Evolutionary conservation across 2,888 invertebrate genomes (phyloP).

Genomic region (Choreutis nemorana): DNA sequence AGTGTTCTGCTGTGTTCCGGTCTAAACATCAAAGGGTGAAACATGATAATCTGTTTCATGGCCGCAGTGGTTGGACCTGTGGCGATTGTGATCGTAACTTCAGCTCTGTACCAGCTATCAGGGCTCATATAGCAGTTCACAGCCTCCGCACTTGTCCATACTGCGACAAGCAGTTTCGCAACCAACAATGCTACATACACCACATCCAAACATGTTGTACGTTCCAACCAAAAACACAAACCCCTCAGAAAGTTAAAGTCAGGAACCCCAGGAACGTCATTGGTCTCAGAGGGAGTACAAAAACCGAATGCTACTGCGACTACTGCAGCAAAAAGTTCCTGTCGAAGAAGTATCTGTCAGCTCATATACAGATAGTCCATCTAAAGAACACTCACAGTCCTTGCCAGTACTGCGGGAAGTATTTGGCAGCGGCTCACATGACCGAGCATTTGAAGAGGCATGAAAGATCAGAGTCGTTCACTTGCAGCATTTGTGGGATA

Average conservation of each 20-base stretch:
- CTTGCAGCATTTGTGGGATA: conserved; percentile 35
- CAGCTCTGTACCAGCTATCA: conserved; percentile 24
- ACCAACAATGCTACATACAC: conserved; percentile 37
- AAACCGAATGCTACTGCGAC: conserved; percentile 39
- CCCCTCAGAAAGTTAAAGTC: conserved; percentile 27
- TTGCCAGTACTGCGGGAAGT: conserved; percentile 41
- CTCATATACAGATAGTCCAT: conserved; percentile 53
- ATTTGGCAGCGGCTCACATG: conserved; percentile 45
- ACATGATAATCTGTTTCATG: conserved; percentile 29
- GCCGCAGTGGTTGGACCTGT: conserved; percentile 28
- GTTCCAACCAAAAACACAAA: conserved; percentile 26
- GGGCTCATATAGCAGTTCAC: conserved; percentile 37
- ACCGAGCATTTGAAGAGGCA: conserved; percentile 40
- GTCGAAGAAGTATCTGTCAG: conserved; percentile 36
- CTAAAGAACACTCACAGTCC: conserved; percentile 42
- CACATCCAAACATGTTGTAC: conserved; percentile 41
- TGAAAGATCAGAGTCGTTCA: conserved; percentile 17
- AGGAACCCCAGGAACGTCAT: no score
- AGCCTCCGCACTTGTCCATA: conserved; percentile 31
- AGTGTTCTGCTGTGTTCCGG: conserved; percentile 33
- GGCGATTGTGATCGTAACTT: conserved; percentile 44
- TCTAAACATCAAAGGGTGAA: conserved; percentile 17
- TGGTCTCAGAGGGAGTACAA: conserved; percentile 34
- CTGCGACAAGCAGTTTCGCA: conserved; percentile 38
- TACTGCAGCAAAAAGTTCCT: conserved; percentile 45